Evolutionary conservation across 2,888 invertebrate species (phyloP).

Genomic region (Drosophila meridiana): DNA sequence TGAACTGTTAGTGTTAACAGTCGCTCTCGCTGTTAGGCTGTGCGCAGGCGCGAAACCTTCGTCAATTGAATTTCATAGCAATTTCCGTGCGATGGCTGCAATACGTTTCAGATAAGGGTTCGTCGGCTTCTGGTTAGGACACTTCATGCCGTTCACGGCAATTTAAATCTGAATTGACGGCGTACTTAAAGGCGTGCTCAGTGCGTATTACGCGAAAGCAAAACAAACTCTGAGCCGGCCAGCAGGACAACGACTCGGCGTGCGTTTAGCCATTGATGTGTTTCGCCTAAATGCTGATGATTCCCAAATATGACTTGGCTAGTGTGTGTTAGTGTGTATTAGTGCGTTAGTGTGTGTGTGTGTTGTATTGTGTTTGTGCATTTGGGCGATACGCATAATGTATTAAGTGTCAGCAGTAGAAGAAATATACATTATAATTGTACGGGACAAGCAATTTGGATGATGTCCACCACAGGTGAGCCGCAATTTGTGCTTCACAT

Average conservation of each 20-base stretch:
- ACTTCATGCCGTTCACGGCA: slow-evolving; percentile 39
- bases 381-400: slow-evolving; percentile 34
- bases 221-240: slow-evolving; percentile 59
- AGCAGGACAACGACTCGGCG: slow-evolving; percentile 65
- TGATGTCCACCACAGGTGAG: slow-evolving; percentile 71
- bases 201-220: slow-evolving; percentile 60
- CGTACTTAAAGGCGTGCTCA: slow-evolving; percentile 24
- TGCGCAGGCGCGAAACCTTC: slow-evolving; percentile 61
- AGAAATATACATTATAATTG: slow-evolving; percentile 71
- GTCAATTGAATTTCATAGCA: slow-evolving; percentile 70
- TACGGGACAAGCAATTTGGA: slow-evolving; percentile 62
- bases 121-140: slow-evolving; percentile 66
- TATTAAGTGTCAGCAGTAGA: slow-evolving; percentile 49
- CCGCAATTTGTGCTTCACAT: slow-evolving; percentile 62
- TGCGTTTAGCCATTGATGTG: slow-evolving; percentile 38
- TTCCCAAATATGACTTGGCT: slow-evolving; percentile 14
- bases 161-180: slow-evolving; percentile 30
- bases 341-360: slow-evolving; percentile 8
- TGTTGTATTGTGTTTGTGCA: slow-evolving; percentile 28
- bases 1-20: slow-evolving; percentile 5
- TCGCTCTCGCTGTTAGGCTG: slow-evolving; percentile 33
- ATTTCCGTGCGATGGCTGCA: slow-evolving; percentile 61
- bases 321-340: slow-evolving; percentile 10
- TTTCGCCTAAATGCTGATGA: slow-evolving; percentile 38
- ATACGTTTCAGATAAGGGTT: slow-evolving; percentile 73